These are phyloP conservation scores for Notoglanidium macrostoma DNA, from an alignment of 2,797 vertebrate genomes.

Conservation along the genomic window DNA sequence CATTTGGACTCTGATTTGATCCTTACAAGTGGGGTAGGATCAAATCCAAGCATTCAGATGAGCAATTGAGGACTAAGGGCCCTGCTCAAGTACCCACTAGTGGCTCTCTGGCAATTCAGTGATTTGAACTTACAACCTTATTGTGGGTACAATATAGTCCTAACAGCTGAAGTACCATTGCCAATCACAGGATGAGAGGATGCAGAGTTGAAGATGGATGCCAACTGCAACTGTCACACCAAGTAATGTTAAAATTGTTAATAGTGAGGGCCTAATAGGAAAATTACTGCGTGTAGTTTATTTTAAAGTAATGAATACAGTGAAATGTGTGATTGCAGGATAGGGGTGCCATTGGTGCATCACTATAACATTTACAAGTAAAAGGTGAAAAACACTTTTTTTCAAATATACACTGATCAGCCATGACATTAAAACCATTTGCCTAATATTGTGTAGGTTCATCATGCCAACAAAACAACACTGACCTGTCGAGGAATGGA, in stretches of 20 bases:
- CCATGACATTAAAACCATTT: too few relatives aligned
- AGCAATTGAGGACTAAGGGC: background rate
- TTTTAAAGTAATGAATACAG: background rate
- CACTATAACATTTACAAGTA: background rate
- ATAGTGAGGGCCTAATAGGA: background rate
- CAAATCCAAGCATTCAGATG: conserved; percentile 6
- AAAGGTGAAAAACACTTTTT: background rate
- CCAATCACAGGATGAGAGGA: conserved; percentile 18
- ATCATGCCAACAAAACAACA: too few relatives aligned
- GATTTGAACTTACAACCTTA: conserved; percentile 11
- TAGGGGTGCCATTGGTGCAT: background rate
- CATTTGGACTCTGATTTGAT: background rate
- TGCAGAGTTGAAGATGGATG: background rate
- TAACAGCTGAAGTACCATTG: conserved; percentile 1
- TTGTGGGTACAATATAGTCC: background rate
- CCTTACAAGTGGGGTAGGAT: background rate
- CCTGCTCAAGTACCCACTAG: background rate
- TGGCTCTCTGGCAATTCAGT: conserved; percentile 13
- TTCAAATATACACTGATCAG: too few relatives aligned
- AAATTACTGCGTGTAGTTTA: background rate
- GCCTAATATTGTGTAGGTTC: too few relatives aligned
- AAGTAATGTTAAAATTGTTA: background rate
- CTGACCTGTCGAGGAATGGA: too few relatives aligned
- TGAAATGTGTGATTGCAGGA: background rate
- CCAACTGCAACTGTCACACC: background rate